Evolutionary conservation across 2,797 vertebrate species (phyloP), one percentile per base, ranked within the genome.

Genomic region (Ara ararauna): DNA sequence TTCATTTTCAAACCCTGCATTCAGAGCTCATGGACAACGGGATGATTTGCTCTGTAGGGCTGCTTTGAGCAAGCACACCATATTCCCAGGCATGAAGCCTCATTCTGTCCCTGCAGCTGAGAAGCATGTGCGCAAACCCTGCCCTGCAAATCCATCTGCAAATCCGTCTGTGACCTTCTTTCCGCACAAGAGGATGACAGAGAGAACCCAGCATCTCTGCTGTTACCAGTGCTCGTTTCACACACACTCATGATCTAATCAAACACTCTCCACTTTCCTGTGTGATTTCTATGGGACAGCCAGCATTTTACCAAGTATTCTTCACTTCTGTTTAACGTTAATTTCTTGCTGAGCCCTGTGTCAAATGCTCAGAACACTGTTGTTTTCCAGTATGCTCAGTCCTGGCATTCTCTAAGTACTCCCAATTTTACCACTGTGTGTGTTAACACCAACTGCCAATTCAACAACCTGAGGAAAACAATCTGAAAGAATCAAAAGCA

Each of bases 11-110:
- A 72, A 11, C 36, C 24, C 45, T 3, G 17, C 14, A n/a, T 36
- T 12, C 51, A 5, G 36, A 45, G 30, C 56, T 36, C 36, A 19
- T 4, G 3, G 61, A 26, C 4, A 1, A 42, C 0, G 12, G 32
- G 62, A 22, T 10, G 75, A 75, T 75, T 5, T 32, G 34, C 32
- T 40, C 6, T 78, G 56, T 1, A 7, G 42, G 34, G 61, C 60
- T 58, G 70, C 50, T n/a, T 4, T 23, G 38, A 48, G 76, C 58
- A 20, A 12, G 27, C 23, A 20, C 34, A 7, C 1, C 1, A 19
- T 1, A 0, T 1, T 12, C 27, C 47, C 50, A 14, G 4, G 47
- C 3, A 0, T 0, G 3, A 11, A 47, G 68, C 38, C 30, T 29
- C 26, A 0, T 6, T 13, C 64, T 16, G 60, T 42, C 40, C 44